Conservation (phyloP, 2,888 invertebrate species). For the Eulithis prunata region DNA sequence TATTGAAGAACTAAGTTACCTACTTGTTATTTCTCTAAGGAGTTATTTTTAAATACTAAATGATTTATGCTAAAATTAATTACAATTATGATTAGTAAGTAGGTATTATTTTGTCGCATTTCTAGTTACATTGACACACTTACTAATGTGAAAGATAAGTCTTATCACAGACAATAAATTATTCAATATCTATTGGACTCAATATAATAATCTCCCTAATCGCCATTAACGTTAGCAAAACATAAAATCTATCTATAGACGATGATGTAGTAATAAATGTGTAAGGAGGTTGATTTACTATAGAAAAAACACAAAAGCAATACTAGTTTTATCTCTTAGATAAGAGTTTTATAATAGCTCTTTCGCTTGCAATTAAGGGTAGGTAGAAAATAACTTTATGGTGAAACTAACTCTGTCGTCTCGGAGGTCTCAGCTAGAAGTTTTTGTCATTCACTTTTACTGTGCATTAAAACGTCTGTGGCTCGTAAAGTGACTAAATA, state of each 20-base stretch:
- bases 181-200: slow-evolving; percentile 18
- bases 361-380: slow-evolving; percentile 66
- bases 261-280: not conserved
- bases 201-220: slow-evolving; percentile 14
- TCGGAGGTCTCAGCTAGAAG: slow-evolving; percentile 30
- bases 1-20: too few species aligned
- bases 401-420: slow-evolving; percentile 39
- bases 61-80: too few species aligned
- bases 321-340: slow-evolving; percentile 51
- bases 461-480: slow-evolving; percentile 25
- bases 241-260: slow-evolving; percentile 14
- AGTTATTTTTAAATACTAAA: too few species aligned
- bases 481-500: slow-evolving; percentile 22
- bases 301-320: slow-evolving; percentile 46
- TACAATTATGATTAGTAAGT: too few species aligned
- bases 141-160: not conserved
- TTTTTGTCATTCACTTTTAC: slow-evolving; percentile 32
- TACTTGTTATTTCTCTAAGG: too few species aligned
- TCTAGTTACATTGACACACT: slow-evolving; percentile 11
- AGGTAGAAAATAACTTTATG: slow-evolving; percentile 56
- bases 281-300: slow-evolving; percentile 42
- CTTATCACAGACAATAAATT: slow-evolving; percentile 2
- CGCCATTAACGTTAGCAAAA: slow-evolving; percentile 10
- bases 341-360: slow-evolving; percentile 67
- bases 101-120: not conserved